Base-by-base conservation (phyloP, 2,113 vertebrate genomes). In the Mesembrinibis cayennensis region DNA sequence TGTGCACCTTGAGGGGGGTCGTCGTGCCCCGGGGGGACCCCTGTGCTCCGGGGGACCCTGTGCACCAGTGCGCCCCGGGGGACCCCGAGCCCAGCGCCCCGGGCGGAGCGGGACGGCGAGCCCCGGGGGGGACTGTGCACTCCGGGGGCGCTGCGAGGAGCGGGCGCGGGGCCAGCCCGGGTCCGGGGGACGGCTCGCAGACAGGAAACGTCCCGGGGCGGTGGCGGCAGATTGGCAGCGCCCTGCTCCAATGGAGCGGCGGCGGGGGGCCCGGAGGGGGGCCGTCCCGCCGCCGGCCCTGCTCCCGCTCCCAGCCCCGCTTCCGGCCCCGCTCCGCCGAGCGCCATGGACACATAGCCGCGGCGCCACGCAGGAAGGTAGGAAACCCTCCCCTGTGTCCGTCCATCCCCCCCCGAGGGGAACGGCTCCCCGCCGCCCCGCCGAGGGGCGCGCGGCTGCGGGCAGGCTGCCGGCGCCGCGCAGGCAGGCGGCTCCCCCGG, bases 171-270 rank as follows among this genome's bases (percentile, higher is more conserved):
- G 20, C 59, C n/a, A 42, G 29, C 3, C 30, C 16, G 66, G 38
- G 80, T 32, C 16, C 47, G 82, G 59, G 65, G 89, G 52, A 82
- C 70, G 89, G 92, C 74, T 92, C 73, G 74, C 36, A 86, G 92
- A 66, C 95, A 95, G 95, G 95, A 96, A 95, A 74, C 89, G 80
- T 88, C 87, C 95, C 89, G 94, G 79, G 18, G 59, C 88, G 63
- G 86, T 2, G 69, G 92, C 82, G 70, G 95, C 78, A 67, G 95
- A 96, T 96, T 96, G 95, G 94, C 95, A 95, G 94, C 78, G 82
- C 89, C 70, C 59, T 95, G 92, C 94, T 96, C 95, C 95, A 96
- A 96, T 96, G 87, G 94, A 87, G 88, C 88, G 27, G 91, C 88
- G 63, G 72, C 90, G 80, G 90, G 71, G 26, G 90, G 93, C 91